These are phyloP conservation scores for Branchellion lobata DNA, from an alignment of 2,888 invertebrate genomes.

Conservation along the genomic window DNA sequence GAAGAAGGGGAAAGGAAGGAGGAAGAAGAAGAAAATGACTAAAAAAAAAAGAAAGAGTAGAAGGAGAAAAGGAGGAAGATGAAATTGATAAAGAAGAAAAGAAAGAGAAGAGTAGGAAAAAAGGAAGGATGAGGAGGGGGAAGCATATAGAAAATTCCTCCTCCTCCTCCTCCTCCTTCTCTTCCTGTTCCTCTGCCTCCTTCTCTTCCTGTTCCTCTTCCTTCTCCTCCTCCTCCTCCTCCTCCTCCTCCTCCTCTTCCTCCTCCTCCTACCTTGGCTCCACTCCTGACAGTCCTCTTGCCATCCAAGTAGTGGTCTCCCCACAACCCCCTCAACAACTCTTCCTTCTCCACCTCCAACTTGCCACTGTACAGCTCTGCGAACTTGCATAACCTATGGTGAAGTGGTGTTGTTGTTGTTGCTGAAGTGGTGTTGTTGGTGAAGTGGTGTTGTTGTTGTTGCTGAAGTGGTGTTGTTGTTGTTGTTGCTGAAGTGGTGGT, in stretches of 20 bases:
- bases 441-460: too few species aligned
- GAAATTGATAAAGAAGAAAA: background rate
- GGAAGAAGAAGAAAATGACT: background rate
- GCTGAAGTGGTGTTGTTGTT: too few species aligned
- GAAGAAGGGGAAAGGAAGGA: background rate
- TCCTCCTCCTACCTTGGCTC: constrained; percentile 71
- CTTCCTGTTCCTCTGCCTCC: background rate
- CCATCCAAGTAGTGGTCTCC: constrained; percentile 86
- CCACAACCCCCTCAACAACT: constrained; percentile 82
- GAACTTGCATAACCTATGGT: constrained; percentile 73
- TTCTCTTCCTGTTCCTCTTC: background rate
- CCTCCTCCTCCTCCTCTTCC: background rate
- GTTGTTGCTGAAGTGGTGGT: background rate
- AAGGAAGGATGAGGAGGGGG: background rate
- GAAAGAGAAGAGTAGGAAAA: background rate
- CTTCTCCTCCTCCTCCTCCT: background rate
- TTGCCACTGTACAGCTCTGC: constrained; percentile 75
- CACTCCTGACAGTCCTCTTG: constrained; percentile 79
- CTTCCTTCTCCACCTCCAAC: constrained; percentile 73
- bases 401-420: background rate
- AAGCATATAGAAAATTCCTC: background rate
- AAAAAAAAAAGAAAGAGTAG: too few species aligned
- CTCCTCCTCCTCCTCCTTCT: background rate
- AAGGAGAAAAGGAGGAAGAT: background rate
- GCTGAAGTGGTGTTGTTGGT: background rate